A percentile compares a stretch with the other conserved stretches of the same genome.
Conservation (phyloP, 2,888 invertebrate species). For the Zootermopsis nevadensis region DNA sequence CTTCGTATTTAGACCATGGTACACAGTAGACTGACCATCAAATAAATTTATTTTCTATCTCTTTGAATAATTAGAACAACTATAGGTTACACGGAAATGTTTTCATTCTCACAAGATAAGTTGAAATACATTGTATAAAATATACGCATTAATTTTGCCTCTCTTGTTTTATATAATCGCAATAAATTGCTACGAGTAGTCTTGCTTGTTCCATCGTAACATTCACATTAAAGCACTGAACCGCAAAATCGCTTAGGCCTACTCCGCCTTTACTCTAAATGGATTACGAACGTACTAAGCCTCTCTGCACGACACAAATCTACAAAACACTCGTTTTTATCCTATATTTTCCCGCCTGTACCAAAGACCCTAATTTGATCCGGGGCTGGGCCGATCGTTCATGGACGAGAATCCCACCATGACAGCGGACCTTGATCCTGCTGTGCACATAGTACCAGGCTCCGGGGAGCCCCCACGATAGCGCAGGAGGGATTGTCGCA, state of each 20-base stretch:
- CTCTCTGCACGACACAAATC: conserved; percentile 17
- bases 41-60: too few species aligned
- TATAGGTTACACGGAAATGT: too few species aligned
- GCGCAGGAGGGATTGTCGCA: conserved; percentile 35
- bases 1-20: too few species aligned
- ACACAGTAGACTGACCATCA: too few species aligned
- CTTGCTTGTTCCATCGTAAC: neutral
- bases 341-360: neutral
- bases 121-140: too few species aligned
- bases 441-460: conserved; percentile 27
- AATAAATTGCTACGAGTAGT: neutral
- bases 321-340: conserved; percentile 29
- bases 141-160: neutral
- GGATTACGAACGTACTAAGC: neutral
- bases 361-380: neutral
- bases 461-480: conserved; percentile 15
- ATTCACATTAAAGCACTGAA: neutral
- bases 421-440: conserved; percentile 45
- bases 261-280: neutral
- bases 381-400: conserved; percentile 42
- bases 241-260: conserved; percentile 15
- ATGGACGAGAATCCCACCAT: conserved; percentile 40
- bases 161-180: neutral
- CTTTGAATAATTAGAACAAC: too few species aligned
- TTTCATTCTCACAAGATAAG: too few species aligned